Conservation (phyloP, 2,797 vertebrate genomes). For the Synaphobranchus kaupii region DNA sequence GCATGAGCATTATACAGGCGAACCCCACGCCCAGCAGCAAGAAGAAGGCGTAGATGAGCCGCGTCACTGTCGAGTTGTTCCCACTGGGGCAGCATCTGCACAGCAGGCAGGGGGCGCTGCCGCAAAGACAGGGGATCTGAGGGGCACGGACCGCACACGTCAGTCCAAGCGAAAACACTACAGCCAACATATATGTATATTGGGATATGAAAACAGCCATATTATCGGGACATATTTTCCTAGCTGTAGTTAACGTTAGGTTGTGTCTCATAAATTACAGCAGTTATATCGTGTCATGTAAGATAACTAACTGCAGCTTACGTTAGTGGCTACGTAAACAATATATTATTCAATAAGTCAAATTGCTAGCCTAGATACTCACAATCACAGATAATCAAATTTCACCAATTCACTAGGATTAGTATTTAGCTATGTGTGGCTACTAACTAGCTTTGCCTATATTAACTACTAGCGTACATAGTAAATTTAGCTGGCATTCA, state of each 20-base stretch:
- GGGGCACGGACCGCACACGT: conserved; percentile 15
- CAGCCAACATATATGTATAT: background rate
- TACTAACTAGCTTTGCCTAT: too few species aligned
- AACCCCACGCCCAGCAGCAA: conserved; percentile 88
- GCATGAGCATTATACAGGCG: conserved; percentile 94
- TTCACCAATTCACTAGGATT: background rate
- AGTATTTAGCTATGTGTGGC: background rate
- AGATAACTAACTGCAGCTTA: background rate
- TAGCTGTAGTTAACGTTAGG: background rate
- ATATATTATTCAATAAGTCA: background rate
- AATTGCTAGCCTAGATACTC: background rate
- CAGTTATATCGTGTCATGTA: background rate
- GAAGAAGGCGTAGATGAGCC: conserved; percentile 92
- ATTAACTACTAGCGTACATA: too few species aligned
- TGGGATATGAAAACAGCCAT: background rate
- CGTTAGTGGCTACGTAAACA: background rate
- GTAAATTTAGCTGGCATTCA: too few species aligned
- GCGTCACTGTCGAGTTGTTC: conserved; percentile 95
- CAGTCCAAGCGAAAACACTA: background rate
- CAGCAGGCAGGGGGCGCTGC: conserved; percentile 93
- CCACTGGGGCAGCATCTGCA: conserved; percentile 96
- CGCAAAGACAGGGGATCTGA: conserved; percentile 94
- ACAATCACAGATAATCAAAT: background rate
- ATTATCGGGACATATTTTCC: background rate
- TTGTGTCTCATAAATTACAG: background rate